Conservation (phyloP, 1,140 invertebrate genomes). For the Scaptodrosophila lebanonensis region DNA sequence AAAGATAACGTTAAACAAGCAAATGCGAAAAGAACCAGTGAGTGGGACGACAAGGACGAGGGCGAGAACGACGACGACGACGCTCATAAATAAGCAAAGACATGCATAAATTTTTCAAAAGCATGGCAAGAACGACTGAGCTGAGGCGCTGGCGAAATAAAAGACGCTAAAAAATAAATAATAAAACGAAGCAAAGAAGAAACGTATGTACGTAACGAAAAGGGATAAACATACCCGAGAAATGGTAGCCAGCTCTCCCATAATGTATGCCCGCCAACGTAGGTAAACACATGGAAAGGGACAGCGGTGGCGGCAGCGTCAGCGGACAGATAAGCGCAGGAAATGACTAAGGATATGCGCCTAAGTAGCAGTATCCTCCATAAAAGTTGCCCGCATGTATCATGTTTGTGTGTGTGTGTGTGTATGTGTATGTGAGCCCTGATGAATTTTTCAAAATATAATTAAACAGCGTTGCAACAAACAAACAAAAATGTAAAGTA, state of each 20-base stretch:
- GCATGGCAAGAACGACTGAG: slow-evolving; percentile 23
- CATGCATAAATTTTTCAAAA: slow-evolving; percentile 75
- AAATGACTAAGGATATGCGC: slow-evolving; percentile 71
- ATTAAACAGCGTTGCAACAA: slow-evolving; percentile 69
- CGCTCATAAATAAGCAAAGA: slow-evolving; percentile 75
- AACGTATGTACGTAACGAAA: slow-evolving; percentile 6
- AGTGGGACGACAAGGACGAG: too few relatives aligned
- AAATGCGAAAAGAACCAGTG: background rate
- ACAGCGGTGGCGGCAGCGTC: slow-evolving; percentile 14
- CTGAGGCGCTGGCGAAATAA: slow-evolving; percentile 22
- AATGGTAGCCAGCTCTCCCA: background rate
- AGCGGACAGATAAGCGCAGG: slow-evolving; percentile 64
- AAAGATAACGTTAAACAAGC: slow-evolving; percentile 56
- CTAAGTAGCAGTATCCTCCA: slow-evolving; percentile 67
- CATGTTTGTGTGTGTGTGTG: too few relatives aligned
- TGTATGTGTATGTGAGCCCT: too few relatives aligned
- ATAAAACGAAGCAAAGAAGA: slow-evolving; percentile 40
- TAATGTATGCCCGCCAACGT: too few relatives aligned
- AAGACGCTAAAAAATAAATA: slow-evolving; percentile 58
- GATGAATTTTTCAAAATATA: slow-evolving; percentile 68
- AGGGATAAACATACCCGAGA: background rate
- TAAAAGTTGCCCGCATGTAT: background rate
- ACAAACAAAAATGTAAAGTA: too few relatives aligned
- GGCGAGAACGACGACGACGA: slow-evolving; percentile 50
- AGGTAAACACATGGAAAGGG: too few relatives aligned